Evolutionary conservation across 1,140 invertebrate genomes (phyloP).

Genomic region (Drosophila orosa): DNA sequence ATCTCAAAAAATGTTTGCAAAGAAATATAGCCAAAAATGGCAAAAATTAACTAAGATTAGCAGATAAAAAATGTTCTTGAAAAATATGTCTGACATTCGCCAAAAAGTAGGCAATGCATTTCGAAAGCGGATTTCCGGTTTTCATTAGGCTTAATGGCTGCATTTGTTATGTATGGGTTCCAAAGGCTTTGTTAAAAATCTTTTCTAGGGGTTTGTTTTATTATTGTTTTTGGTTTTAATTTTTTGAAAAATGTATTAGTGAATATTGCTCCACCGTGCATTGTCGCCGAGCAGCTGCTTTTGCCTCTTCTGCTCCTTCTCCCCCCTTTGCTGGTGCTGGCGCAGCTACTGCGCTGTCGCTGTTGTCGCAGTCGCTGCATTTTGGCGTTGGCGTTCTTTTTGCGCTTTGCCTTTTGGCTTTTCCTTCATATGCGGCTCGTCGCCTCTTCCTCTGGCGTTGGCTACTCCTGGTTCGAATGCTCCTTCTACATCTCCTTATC

Average conservation of each 20-base stretch:
- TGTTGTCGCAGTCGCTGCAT: conserved; percentile 58
- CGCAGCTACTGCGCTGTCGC: conserved; percentile 36
- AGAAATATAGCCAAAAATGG: no score
- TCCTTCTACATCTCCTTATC: conserved; percentile 7
- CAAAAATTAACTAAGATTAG: no score
- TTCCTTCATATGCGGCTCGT: conserved; percentile 55
- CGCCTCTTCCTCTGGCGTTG: conserved; percentile 3
- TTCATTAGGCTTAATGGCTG: background rate
- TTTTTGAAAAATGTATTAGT: background rate
- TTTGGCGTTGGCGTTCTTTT: conserved; percentile 79
- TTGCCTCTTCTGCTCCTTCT: conserved; percentile 21
- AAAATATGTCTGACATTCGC: background rate
- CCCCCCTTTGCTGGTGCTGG: conserved; percentile 6
- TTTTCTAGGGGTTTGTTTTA: background rate
- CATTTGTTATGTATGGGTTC: background rate
- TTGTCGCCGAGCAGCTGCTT: conserved; percentile 46
- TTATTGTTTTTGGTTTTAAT: background rate
- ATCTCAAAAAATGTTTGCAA: no score
- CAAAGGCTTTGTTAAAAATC: background rate
- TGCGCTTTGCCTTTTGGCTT: conserved; percentile 76
- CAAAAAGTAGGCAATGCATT: conserved; percentile 3
- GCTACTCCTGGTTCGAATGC: conserved; percentile 5
- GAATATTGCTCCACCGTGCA: conserved; percentile 22
- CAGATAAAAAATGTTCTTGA: no score
- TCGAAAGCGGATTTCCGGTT: background rate